Evolutionary conservation across 2,888 invertebrate genomes (phyloP), one percentile per base, ranked within the genome.

Genomic region (Diloba caeruleocephala): DNA sequence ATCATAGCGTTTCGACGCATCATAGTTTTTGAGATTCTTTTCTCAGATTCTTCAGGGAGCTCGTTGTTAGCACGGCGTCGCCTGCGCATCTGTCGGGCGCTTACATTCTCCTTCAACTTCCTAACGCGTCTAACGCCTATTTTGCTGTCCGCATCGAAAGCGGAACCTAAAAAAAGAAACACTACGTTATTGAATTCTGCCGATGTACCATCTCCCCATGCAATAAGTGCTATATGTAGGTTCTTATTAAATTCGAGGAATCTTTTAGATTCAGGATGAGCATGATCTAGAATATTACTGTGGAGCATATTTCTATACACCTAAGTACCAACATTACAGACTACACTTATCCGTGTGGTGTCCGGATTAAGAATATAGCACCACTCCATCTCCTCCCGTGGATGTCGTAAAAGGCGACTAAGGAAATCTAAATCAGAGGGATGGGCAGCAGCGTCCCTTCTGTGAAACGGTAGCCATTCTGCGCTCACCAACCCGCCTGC

Each of bases 81-180:
- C 49, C 93, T 82, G 53, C 89, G 88, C 89, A 92, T 85, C 61
- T 92, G 92, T 12, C 93, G 87, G 6, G 81, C 91, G 70, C 90
- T 82, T 32, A 93, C 92, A 36, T 82, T 81, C 58, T 92, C 91
- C 68, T 92, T 92, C 71, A 92, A 82, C 79, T 85, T 88, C 64
- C 87, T 90, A 86, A 79, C 73, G 48, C 78, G 82, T 71, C 71
- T 88, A 76, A 81, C 74, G 59, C 79, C 74, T 78, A 85, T 56
- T 51, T 70, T 75, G 60, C 61, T 70, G 56, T 71, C 78, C 62
- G 74, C 67, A 62, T 82, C 82, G 56, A 50, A 77, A 84, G 82
- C 80, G 82, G 89, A 81, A 90, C 92, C 93, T 93, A 92, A 85
- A 92, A 92, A 81, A 88, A 60, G 87, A 87, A 85, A 65, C 33